Base-by-base conservation (phyloP, 2,888 invertebrate genomes). In the Platypus cylindrus region DNA sequence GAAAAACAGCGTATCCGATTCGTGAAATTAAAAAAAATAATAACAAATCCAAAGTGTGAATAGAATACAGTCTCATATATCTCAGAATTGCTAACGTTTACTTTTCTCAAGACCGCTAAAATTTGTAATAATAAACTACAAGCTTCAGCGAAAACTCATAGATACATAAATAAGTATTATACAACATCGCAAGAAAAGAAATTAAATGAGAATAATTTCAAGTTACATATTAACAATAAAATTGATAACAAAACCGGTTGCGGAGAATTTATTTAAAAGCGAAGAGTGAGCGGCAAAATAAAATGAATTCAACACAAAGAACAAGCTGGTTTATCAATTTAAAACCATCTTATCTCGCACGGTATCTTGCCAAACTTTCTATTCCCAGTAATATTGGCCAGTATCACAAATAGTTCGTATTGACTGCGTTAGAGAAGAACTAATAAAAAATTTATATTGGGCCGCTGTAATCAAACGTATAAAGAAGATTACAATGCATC, bases 281-380 rank as follows among this genome's bases (percentile, higher is more conserved):
- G 32, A 36, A 37, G 38, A 36, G 41, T 38, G 42, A 42, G 42
- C 38, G 39, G 38, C 33, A 37, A 36, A 36, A 31, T 35, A 34
- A 32, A 37, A 33, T 29, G 29, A 32, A 32, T 24, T 26, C 17
- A 25, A 43, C 39, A 40, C 40, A 40, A 43, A 43, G 40, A 40
- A 43, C 36, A 18, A n/a, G 20, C 32, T 30, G 36, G 31, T 48
- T 57, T 57, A 57, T 57, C 57, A 54, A 40, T 49, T 45, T 42
- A 47, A 48, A 48, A 49, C 47, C 52, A 56, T 58, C 56, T 56
- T 55, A 56, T 56, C 54, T 38, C 41, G 47, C 34, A 37, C 34
- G 41, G 49, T 52, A 50, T 54, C 54, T 55, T 56, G 60, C 58
- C 56, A 58, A 60, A 60, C 60, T 60, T 60, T 60, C 59, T 59